Conservation (phyloP, 2,113 vertebrate species). For the Austrofundulus limnaeus region DNA sequence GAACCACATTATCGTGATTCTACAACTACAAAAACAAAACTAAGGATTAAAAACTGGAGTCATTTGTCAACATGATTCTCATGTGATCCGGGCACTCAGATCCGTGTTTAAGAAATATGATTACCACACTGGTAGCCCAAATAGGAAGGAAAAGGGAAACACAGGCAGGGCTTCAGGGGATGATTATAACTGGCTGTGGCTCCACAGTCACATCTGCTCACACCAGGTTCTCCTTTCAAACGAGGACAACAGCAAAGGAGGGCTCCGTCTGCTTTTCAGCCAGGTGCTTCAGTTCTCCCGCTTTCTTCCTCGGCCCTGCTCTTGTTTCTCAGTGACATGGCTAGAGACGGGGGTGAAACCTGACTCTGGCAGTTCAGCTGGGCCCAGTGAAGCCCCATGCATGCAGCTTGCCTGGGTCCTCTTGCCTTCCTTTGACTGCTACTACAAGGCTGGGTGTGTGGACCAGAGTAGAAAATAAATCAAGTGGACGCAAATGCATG, state of each 20-base stretch:
- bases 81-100: constrained; percentile 2
- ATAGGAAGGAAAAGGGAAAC: constrained; percentile 23
- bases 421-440: constrained; percentile 15
- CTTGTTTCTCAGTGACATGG: constrained; percentile 61
- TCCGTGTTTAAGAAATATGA: constrained; percentile 5
- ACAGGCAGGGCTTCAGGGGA: constrained; percentile 26
- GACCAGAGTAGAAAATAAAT: constrained; percentile 4
- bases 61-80: background rate
- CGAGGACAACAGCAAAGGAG: constrained; percentile 27
- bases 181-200: constrained; percentile 9
- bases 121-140: constrained; percentile 7
- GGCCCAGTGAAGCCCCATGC: constrained; percentile 33
- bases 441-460: constrained; percentile 2
- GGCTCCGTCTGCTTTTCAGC: constrained; percentile 34
- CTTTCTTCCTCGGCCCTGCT: constrained; percentile 39
- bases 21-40: background rate
- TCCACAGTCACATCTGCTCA: constrained; percentile 34
- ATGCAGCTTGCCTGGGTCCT: constrained; percentile 31
- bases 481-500: constrained; percentile 15
- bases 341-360: constrained; percentile 63
- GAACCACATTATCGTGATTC: constrained; percentile 31
- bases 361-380: constrained; percentile 55
- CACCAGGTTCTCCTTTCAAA: constrained; percentile 42
- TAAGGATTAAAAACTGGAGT: background rate
- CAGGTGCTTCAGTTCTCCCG: constrained; percentile 31